A percentile compares a stretch with the other conserved stretches of the same genome.
phyloP scores from a whole-genome alignment of 1,140 invertebrate genomes.

The Probaryconus sp. region DNA sequence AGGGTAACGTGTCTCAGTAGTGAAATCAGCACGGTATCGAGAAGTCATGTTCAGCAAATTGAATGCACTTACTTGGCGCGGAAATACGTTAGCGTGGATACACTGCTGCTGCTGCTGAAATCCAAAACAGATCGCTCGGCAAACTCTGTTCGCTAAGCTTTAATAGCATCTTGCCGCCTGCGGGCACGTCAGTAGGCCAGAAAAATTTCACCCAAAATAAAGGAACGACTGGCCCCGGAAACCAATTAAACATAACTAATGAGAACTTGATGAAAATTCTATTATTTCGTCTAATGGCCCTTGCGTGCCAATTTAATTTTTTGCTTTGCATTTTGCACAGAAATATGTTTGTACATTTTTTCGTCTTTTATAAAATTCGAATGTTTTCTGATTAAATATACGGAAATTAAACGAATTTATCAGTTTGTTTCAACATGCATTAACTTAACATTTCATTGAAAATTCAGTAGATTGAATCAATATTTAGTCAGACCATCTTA shows the following conservation, averaged over 20 bases:
- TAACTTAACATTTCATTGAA: no score
- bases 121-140: constrained; percentile 42
- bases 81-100: constrained; percentile 25
- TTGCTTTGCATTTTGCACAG: no score
- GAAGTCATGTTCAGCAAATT: constrained; percentile 41
- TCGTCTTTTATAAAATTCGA: constrained; percentile 2
- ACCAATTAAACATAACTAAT: constrained; percentile 56
- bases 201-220: constrained; percentile 38
- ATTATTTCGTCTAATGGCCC: constrained; percentile 41
- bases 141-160: constrained; percentile 49
- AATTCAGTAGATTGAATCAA: no score
- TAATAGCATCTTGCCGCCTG: constrained; percentile 57
- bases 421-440: no score
- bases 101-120: constrained; percentile 36
- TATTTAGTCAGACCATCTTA: no score
- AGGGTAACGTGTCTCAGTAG: constrained; percentile 25
- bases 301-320: no score
- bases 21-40: constrained; percentile 42
- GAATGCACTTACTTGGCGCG: constrained; percentile 45
- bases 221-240: constrained; percentile 49
- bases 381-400: no score
- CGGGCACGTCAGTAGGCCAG: constrained; percentile 50
- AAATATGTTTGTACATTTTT: constrained; percentile 25
- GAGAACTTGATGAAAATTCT: constrained; percentile 42
- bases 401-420: no score